A percentile compares a stretch with the other conserved stretches of the same genome.
Evolutionary conservation across 2,797 vertebrate species (phyloP).

Genomic region (Channallabes apus): DNA sequence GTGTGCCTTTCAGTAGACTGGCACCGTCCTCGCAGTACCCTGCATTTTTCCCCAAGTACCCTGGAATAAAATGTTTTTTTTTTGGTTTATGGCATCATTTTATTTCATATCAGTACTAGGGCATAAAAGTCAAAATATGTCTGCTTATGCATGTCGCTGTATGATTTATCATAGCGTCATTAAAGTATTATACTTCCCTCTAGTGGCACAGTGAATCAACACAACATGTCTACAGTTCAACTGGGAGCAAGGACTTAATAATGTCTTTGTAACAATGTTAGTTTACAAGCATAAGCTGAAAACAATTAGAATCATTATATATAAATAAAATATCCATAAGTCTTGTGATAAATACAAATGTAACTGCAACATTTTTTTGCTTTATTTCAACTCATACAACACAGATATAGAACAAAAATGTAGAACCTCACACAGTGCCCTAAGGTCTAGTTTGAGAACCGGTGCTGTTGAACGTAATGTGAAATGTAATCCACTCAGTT

Average conservation of each 20-base stretch:
- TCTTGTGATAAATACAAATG: neutral
- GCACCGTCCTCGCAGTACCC: no score
- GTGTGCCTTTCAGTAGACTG: no score
- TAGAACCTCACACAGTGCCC: neutral
- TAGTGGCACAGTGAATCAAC: neutral
- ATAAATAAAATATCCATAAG: neutral
- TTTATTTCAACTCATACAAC: neutral
- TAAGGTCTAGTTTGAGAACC: neutral
- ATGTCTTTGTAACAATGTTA: neutral
- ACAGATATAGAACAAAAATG: neutral
- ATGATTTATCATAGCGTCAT: neutral
- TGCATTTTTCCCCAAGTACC: no score
- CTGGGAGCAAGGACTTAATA: neutral
- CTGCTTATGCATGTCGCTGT: neutral
- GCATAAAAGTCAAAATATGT: neutral
- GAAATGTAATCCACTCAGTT: slow-evolving; percentile 2
- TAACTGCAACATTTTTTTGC: neutral
- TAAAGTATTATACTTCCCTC: neutral
- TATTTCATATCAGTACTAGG: neutral
- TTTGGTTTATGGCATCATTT: neutral
- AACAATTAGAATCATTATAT: neutral
- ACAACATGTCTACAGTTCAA: neutral
- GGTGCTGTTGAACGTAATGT: neutral
- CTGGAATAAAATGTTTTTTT: no score
- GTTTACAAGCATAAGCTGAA: neutral